Percentiles rank a stretch among this genome's conserved stretches.
Evolutionary conservation across 1,140 invertebrate genomes (phyloP).

Genomic region (Conus betulinus): DNA sequence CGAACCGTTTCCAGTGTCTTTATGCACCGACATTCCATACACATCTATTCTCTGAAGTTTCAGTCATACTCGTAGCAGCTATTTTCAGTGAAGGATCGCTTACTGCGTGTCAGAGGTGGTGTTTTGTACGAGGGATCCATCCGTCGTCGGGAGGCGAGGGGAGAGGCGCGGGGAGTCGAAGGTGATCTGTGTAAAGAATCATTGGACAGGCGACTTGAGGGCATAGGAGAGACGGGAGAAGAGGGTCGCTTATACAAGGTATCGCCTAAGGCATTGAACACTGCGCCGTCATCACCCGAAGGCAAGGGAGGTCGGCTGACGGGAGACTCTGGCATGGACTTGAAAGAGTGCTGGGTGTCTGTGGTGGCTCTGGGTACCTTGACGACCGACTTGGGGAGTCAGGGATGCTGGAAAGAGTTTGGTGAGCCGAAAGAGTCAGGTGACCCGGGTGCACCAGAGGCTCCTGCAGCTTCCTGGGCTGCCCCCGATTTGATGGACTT

Average conservation of each 20-base stretch:
- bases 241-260: slow-evolving; percentile 53
- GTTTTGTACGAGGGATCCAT: slow-evolving; percentile 46
- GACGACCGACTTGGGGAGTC: slow-evolving; percentile 26
- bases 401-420: not conserved
- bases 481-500: slow-evolving; percentile 18
- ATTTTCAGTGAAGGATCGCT: slow-evolving; percentile 43
- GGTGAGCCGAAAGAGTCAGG: slow-evolving; percentile 40
- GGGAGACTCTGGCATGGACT: slow-evolving; percentile 32
- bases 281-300: slow-evolving; percentile 31
- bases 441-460: not conserved
- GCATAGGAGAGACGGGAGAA: slow-evolving; percentile 48
- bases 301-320: not conserved
- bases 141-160: slow-evolving; percentile 43
- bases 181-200: slow-evolving; percentile 50
- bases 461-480: not conserved
- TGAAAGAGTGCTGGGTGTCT: slow-evolving; percentile 38
- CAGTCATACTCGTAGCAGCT: slow-evolving; percentile 53
- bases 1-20: too few relatives aligned
- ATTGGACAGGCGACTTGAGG: slow-evolving; percentile 44
- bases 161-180: slow-evolving; percentile 47
- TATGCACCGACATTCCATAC: too few relatives aligned
- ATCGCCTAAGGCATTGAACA: slow-evolving; percentile 47
- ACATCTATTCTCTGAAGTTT: too few relatives aligned
- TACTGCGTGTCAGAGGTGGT: slow-evolving; percentile 42
- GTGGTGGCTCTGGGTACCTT: slow-evolving; percentile 22